Evolutionary conservation across 2,888 invertebrate species (phyloP).

Genomic region (Therioaphis trifolii): DNA sequence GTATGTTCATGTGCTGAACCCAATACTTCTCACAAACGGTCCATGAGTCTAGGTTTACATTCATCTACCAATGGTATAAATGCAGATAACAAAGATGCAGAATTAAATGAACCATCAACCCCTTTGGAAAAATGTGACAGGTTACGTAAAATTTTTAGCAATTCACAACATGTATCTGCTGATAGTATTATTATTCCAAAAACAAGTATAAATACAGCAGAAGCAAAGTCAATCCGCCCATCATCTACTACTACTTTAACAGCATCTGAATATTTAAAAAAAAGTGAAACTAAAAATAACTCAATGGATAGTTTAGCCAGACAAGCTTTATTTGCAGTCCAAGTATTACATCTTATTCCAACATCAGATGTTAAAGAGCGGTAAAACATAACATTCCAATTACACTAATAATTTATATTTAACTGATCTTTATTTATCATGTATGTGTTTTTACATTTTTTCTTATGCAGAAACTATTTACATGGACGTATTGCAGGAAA

Average conservation of each 20-base stretch:
- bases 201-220: slow-evolving; percentile 40
- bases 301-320: slow-evolving; percentile 78
- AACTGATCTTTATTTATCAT: slow-evolving; percentile 18
- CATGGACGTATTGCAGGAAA: slow-evolving; percentile 84
- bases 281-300: slow-evolving; percentile 65
- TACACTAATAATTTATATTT: too few relatives aligned
- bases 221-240: slow-evolving; percentile 41
- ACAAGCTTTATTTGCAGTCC: slow-evolving; percentile 81
- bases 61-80: slow-evolving; percentile 63
- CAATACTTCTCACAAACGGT: slow-evolving; percentile 64
- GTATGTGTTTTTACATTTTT: slow-evolving; percentile 21
- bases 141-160: slow-evolving; percentile 33
- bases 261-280: slow-evolving; percentile 42
- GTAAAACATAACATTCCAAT: slow-evolving; percentile 68
- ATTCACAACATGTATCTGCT: slow-evolving; percentile 56
- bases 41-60: slow-evolving; percentile 65
- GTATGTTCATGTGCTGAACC: slow-evolving; percentile 40
- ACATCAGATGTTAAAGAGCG: slow-evolving; percentile 84
- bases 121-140: slow-evolving; percentile 44
- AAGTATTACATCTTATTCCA: slow-evolving; percentile 84
- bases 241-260: slow-evolving; percentile 56
- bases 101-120: slow-evolving; percentile 53
- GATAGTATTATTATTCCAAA: slow-evolving; percentile 61
- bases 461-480: slow-evolving; percentile 74
- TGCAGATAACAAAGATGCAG: slow-evolving; percentile 51